Base-by-base conservation (phyloP, 2,888 invertebrate genomes). In the Lasioglossum figueresi region DNA sequence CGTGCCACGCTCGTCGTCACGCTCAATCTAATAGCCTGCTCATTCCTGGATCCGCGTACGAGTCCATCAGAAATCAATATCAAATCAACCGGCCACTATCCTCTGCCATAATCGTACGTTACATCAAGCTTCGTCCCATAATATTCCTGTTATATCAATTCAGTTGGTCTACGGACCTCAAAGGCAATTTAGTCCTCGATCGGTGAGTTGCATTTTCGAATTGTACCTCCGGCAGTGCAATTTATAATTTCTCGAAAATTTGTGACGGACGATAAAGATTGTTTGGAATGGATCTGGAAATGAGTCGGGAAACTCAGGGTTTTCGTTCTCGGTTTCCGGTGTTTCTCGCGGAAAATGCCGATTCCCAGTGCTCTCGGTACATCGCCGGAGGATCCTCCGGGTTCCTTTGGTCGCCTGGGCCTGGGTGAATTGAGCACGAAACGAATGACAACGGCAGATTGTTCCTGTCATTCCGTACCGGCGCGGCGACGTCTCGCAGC, bases 371-470 rank as follows among this genome's bases (percentile, higher is more conserved):
- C 43, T 52, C 77, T 23, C 40, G 45, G 72, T 74, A 75, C 63
- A 79, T 83, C 45, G 70, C 75, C 27, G 23, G 27, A 43, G 34
- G 73, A 74, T 73, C 79, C 76, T 56, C 68, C 37, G 70, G 63
- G 80, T 76, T 83, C 73, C 80, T 79, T 71, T 85, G 71, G 66
- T 70, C 31, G 77, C 76, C 83, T n/a, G 23, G 70, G 66, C 77
- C 82, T 82, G n/a, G n/a, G 84, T 89, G 85, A 89, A 89, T 91
- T 88, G 86, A 79, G 89, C 86, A 88, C 88, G 88, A 86, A 85
- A 79, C 90, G 89, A 92, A 92, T 88, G 92, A 92, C 92, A 92
- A 90, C 88, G 88, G 90, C 91, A 92, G 92, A 92, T 92, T 92
- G 91, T 92, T 87, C 89, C 91, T 91, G 92, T 91, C 91, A 91